Evolutionary conservation across 1,140 invertebrate genomes (phyloP).

Genomic region (Drosophila ercepeae): DNA sequence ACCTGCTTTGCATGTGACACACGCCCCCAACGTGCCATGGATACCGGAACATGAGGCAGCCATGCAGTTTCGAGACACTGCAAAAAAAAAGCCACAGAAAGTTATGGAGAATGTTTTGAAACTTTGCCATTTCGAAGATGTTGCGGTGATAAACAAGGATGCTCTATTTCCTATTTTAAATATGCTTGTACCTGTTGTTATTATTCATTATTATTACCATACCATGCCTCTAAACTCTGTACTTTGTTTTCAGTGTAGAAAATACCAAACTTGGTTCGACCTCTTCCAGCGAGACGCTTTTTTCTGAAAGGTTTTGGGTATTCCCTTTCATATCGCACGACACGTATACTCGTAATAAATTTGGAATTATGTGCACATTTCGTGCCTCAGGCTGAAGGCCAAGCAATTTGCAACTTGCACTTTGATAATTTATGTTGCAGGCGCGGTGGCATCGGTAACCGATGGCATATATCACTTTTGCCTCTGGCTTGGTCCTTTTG

Average conservation of each 20-base stretch:
- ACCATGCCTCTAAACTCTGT: too few relatives aligned
- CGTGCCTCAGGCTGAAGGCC: constrained; percentile 68
- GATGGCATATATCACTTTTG: constrained; percentile 49
- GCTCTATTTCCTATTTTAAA: background rate
- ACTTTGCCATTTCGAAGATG: background rate
- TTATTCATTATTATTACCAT: too few relatives aligned
- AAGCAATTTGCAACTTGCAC: constrained; percentile 79
- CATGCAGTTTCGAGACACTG: constrained; percentile 30
- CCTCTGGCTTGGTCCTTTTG: background rate
- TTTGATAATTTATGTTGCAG: constrained; percentile 78
- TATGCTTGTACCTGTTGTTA: too few relatives aligned
- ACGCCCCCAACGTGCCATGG: constrained; percentile 66
- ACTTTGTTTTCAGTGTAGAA: constrained; percentile 14
- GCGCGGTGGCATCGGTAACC: constrained; percentile 39
- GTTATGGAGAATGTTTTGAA: background rate
- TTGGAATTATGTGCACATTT: constrained; percentile 79
- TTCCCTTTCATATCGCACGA: constrained; percentile 67
- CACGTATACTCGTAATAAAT: constrained; percentile 78
- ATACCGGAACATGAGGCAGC: constrained; percentile 48
- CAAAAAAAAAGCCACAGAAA: background rate
- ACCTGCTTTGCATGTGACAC: constrained; percentile 73
- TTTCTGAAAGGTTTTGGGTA: constrained; percentile 13
- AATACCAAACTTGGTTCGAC: background rate
- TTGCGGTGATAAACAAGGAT: background rate
- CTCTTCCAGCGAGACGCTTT: background rate